phyloP scores from a whole-genome alignment of 2,888 invertebrate species.

The Lithophane semibrunnea region DNA sequence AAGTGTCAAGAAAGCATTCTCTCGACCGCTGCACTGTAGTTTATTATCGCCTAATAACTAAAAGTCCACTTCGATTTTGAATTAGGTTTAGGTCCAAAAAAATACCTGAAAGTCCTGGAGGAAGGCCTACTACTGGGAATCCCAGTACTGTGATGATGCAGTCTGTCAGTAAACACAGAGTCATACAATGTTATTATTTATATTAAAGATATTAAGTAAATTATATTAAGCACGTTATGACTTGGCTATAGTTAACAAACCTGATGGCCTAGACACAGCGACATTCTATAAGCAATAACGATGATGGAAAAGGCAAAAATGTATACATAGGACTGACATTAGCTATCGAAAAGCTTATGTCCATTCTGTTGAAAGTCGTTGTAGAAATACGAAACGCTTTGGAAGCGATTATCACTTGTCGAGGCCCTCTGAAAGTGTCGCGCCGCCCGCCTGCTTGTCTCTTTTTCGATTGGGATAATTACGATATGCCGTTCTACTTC shows the following conservation, averaged over 20 bases:
- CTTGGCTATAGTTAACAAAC: not conserved
- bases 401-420: too few relatives aligned
- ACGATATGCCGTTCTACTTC: not conserved
- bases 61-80: not conserved
- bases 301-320: too few relatives aligned
- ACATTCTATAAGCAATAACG: too few relatives aligned
- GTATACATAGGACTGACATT: too few relatives aligned
- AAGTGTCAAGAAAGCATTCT: too few relatives aligned
- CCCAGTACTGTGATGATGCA: not conserved
- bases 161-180: not conserved
- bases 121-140: not conserved
- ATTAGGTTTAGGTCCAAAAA: not conserved
- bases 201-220: too few relatives aligned
- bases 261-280: too few relatives aligned
- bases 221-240: too few relatives aligned
- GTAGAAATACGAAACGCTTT: too few relatives aligned
- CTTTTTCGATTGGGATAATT: not conserved
- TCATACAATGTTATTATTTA: not conserved
- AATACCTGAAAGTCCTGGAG: not conserved
- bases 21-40: too few relatives aligned
- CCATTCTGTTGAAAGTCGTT: too few relatives aligned
- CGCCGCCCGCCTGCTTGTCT: not conserved
- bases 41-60: not conserved
- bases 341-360: too few relatives aligned
- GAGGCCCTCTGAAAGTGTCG: not conserved